Conservation (phyloP, 2,113 vertebrate species). For the Motacilla alba region DNA sequence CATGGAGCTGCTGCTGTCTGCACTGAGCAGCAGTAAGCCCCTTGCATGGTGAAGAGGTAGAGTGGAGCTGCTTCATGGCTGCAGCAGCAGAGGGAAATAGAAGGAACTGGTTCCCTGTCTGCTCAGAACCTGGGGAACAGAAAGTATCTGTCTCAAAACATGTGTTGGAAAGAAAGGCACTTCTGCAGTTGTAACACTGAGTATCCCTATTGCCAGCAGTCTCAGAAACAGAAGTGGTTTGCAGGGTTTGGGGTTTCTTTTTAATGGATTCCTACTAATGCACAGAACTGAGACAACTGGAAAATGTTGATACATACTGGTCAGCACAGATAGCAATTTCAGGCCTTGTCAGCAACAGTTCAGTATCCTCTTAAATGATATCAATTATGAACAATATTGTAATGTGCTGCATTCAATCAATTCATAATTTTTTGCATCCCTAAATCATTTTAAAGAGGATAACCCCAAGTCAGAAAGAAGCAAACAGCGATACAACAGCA, state of each 20-base stretch:
- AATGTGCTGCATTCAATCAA: neutral
- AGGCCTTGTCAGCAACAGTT: neutral
- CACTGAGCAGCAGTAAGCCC: neutral
- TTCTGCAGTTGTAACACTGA: neutral
- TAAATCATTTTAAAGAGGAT: neutral
- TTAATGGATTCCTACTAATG: neutral
- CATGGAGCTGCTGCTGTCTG: neutral
- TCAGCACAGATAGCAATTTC: neutral
- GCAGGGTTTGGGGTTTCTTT: neutral
- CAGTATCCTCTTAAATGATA: neutral
- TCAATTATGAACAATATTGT: neutral
- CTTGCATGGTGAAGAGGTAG: neutral
- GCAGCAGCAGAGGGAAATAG: neutral
- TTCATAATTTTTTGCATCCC: neutral
- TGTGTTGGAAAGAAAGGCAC: rapidly evolving
- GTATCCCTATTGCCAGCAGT: neutral
- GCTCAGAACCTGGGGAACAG: neutral
- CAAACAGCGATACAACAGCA: neutral
- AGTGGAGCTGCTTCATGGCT: rapidly evolving
- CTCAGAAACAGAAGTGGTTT: neutral
- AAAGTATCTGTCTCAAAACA: neutral
- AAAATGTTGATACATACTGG: neutral
- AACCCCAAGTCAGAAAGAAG: neutral
- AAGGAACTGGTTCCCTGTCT: neutral
- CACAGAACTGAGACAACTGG: neutral